phyloP scores from a whole-genome alignment of 1,140 invertebrate species.

The Nasonia vitripennis region DNA sequence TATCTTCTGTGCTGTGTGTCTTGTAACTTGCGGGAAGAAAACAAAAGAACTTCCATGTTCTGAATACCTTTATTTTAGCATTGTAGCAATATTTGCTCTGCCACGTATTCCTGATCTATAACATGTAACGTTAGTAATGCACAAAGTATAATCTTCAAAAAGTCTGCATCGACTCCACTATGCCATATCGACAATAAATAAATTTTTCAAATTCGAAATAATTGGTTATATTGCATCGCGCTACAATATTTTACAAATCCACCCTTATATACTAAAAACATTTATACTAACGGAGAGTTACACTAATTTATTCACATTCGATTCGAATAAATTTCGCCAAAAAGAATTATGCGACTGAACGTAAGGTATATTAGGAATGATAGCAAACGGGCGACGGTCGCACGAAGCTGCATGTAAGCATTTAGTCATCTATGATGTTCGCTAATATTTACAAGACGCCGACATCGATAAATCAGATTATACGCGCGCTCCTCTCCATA shows the following conservation, averaged over 20 bases:
- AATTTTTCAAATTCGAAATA: constrained; percentile 6
- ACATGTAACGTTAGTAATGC: neutral
- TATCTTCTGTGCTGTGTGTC: too few relatives aligned
- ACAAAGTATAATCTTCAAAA: neutral
- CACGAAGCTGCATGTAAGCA: neutral
- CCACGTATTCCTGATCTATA: neutral
- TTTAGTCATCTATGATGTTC: constrained; percentile 34
- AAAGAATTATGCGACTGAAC: neutral
- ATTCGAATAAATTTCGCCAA: neutral
- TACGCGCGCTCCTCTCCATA: too few relatives aligned
- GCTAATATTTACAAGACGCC: constrained; percentile 53
- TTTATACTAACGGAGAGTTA: neutral
- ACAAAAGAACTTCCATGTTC: neutral
- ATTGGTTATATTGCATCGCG: neutral
- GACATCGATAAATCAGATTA: constrained; percentile 45
- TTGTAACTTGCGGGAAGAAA: neutral
- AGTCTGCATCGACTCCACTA: neutral
- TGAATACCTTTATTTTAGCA: constrained; percentile 25
- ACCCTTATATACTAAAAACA: neutral
- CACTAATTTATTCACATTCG: neutral
- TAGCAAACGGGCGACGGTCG: neutral
- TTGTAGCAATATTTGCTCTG: neutral
- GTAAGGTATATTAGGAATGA: neutral
- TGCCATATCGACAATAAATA: constrained; percentile 18
- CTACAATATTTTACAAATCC: constrained; percentile 5